phyloP scores from a whole-genome alignment of 1,140 invertebrate genomes.

The Hestina assimilis region DNA sequence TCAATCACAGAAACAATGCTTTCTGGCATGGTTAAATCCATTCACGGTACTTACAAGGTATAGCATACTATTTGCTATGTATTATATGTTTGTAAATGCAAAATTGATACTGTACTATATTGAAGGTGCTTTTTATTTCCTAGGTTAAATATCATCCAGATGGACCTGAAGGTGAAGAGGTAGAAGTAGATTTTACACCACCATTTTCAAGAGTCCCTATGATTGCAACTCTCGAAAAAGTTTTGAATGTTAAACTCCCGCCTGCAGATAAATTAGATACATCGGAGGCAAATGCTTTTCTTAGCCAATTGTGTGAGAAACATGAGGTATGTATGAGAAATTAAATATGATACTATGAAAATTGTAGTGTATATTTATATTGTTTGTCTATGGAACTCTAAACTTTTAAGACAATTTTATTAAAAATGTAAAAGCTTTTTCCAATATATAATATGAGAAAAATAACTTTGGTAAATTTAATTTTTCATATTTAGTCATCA shows the following conservation, averaged over 20 bases:
- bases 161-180: constrained; percentile 88
- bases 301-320: constrained; percentile 91
- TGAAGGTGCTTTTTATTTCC: constrained; percentile 31
- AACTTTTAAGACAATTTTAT: too few relatives aligned
- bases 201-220: constrained; percentile 96
- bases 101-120: too few relatives aligned
- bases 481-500: too few relatives aligned
- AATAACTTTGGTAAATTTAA: too few relatives aligned
- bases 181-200: constrained; percentile 98
- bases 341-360: too few relatives aligned
- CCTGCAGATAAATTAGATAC: constrained; percentile 82
- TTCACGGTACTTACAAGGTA: constrained; percentile 84
- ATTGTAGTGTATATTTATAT: too few relatives aligned
- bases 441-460: too few relatives aligned
- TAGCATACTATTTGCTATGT: too few relatives aligned
- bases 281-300: constrained; percentile 84
- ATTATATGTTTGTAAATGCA: too few relatives aligned
- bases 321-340: constrained; percentile 77
- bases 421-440: too few relatives aligned
- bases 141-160: constrained; percentile 96
- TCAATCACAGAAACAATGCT: constrained; percentile 94
- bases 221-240: constrained; percentile 93
- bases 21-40: constrained; percentile 89
- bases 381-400: too few relatives aligned
- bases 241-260: constrained; percentile 91